Conservation (phyloP, 2,888 invertebrate species). For the Pimpla rufipes region DNA sequence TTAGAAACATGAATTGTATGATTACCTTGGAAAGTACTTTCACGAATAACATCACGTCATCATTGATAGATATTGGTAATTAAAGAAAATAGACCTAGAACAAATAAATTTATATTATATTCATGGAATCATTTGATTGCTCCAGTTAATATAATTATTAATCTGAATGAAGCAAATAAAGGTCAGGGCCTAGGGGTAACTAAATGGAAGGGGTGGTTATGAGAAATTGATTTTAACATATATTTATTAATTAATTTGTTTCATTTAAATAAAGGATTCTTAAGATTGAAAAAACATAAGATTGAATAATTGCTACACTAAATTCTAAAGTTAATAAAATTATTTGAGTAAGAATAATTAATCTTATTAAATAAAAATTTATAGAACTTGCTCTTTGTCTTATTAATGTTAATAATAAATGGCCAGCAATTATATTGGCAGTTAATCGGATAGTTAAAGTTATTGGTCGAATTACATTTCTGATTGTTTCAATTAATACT, state of each 20-base stretch:
- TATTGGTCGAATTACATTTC: conserved; percentile 90
- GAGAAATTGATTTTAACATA: conserved; percentile 6
- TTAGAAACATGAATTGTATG: conserved; percentile 88
- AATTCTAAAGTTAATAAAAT: conserved; percentile 87
- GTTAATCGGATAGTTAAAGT: conserved; percentile 90
- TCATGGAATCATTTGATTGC: conserved; percentile 89
- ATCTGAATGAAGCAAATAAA: conserved; percentile 87
- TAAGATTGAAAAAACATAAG: conserved; percentile 89
- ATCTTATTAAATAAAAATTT: conserved; percentile 78
- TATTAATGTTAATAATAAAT: conserved; percentile 89
- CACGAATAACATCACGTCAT: conserved; percentile 90
- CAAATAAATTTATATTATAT: conserved; percentile 86
- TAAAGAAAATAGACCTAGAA: conserved; percentile 86
- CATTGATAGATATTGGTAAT: conserved; percentile 88
- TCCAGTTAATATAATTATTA: conserved; percentile 87
- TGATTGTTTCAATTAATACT: conserved; percentile 91
- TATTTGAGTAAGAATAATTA: conserved; percentile 85
- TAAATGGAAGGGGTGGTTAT: conserved; percentile 86
- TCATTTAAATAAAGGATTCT: conserved; percentile 90
- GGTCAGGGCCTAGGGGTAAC: conserved; percentile 90
- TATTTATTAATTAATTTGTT: conserved; percentile 86
- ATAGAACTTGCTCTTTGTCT: conserved; percentile 84
- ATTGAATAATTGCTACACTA: conserved; percentile 89
- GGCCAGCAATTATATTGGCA: conserved; percentile 93
- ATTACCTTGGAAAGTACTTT: conserved; percentile 89